Evolutionary conservation across 2,113 vertebrate genomes (phyloP).

Genomic region (Aspiorhynchus laticeps): DNA sequence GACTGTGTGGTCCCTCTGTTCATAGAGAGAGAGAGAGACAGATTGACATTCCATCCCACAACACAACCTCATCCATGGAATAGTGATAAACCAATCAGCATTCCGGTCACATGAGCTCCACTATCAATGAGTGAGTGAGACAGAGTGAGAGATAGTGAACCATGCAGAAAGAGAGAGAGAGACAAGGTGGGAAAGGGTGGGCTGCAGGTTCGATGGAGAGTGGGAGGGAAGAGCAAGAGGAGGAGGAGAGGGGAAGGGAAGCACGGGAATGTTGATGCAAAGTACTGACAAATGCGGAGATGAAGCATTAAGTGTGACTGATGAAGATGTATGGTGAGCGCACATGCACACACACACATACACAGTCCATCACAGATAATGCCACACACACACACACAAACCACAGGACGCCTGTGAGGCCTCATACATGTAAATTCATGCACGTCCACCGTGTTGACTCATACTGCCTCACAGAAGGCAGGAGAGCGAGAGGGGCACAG

Average conservation of each 20-base stretch:
- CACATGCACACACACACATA: slow-evolving; percentile 31
- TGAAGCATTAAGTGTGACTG: slow-evolving; percentile 49
- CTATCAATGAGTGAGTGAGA: slow-evolving; percentile 67
- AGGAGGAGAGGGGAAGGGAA: slow-evolving; percentile 30
- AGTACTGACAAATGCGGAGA: slow-evolving; percentile 33
- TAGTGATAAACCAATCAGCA: slow-evolving; percentile 69
- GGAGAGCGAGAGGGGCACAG: neutral
- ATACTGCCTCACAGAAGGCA: too few relatives aligned
- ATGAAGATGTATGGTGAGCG: slow-evolving; percentile 62
- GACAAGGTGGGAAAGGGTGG: slow-evolving; percentile 34
- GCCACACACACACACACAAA: neutral
- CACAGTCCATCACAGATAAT: slow-evolving; percentile 11
- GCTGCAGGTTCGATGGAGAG: slow-evolving; percentile 22
- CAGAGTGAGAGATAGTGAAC: slow-evolving; percentile 44
- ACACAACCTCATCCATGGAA: slow-evolving; percentile 62
- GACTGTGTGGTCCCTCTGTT: slow-evolving; percentile 51
- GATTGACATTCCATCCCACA: slow-evolving; percentile 65
- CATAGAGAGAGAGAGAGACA: slow-evolving; percentile 53
- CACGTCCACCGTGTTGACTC: neutral
- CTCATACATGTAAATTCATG: slow-evolving; percentile 20
- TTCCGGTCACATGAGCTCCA: slow-evolving; percentile 66
- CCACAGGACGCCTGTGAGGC: neutral
- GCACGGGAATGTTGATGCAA: slow-evolving; percentile 52
- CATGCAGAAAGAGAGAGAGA: slow-evolving; percentile 34
- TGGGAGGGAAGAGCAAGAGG: slow-evolving; percentile 40